A percentile compares a stretch with the other conserved stretches of the same genome.
These are phyloP conservation scores for Drosophila elegans DNA, from an alignment of 1,140 invertebrate species.

Conservation along the genomic window DNA sequence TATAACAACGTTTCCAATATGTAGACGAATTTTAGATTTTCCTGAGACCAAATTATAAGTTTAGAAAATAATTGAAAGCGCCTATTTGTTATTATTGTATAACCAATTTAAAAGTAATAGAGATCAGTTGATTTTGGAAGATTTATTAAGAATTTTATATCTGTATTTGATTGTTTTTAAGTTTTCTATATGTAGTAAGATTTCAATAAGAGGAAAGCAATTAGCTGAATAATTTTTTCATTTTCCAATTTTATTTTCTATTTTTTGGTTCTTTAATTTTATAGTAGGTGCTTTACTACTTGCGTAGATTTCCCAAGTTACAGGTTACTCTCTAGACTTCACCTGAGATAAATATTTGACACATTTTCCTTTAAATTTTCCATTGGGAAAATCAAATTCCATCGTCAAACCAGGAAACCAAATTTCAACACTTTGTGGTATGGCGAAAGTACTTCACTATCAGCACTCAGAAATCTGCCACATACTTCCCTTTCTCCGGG, in stretches of 20 bases:
- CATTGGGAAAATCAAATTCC: constrained; percentile 19
- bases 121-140: background rate
- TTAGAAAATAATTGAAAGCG: constrained; percentile 27
- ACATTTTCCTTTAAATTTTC: background rate
- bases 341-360: background rate
- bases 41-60: constrained; percentile 26
- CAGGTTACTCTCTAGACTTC: too few relatives aligned
- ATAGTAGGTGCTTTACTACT: too few relatives aligned
- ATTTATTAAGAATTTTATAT: too few relatives aligned
- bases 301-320: too few relatives aligned
- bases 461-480: constrained; percentile 10
- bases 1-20: background rate
- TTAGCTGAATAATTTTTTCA: too few relatives aligned
- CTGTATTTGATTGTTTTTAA: background rate
- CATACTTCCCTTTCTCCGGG: constrained; percentile 7
- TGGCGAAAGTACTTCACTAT: constrained; percentile 13
- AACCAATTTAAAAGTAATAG: background rate
- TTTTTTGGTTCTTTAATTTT: background rate
- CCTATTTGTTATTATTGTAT: background rate
- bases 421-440: constrained; percentile 36
- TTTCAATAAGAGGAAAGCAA: too few relatives aligned
- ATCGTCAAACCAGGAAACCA: constrained; percentile 9
- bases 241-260: too few relatives aligned
- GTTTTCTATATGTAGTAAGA: too few relatives aligned
- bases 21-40: constrained; percentile 24